These are phyloP conservation scores for Fundulus diaphanus DNA, from an alignment of 2,797 vertebrate species.

Conservation along the genomic window DNA sequence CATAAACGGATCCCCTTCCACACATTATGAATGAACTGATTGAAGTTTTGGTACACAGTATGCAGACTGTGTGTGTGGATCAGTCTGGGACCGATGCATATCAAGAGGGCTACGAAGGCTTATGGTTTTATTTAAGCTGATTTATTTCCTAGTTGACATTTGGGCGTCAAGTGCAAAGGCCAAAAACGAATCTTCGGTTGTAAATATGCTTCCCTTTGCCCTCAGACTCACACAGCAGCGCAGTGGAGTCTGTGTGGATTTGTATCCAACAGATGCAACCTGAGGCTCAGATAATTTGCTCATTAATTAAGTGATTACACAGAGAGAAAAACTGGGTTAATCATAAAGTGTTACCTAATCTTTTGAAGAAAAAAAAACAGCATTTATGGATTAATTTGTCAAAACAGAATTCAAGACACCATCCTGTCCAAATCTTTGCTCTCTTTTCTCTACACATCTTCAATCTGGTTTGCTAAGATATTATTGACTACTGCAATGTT, in stretches of 20 bases:
- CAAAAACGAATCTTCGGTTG: slow-evolving; percentile 43
- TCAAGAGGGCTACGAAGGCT: slow-evolving; percentile 25
- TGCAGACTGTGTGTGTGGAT: slow-evolving; percentile 48
- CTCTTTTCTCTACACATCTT: background rate
- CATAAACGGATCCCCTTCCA: slow-evolving; percentile 51
- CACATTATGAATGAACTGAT: slow-evolving; percentile 66
- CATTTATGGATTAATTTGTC: slow-evolving; percentile 33
- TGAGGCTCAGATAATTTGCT: slow-evolving; percentile 54
- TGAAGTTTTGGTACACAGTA: slow-evolving; percentile 43
- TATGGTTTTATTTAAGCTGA: slow-evolving; percentile 55
- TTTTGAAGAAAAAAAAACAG: slow-evolving; percentile 43
- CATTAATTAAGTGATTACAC: slow-evolving; percentile 70
- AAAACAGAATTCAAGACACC: slow-evolving; percentile 12
- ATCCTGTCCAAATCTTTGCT: slow-evolving; percentile 11
- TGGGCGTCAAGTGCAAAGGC: slow-evolving; percentile 39
- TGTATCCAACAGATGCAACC: slow-evolving; percentile 60
- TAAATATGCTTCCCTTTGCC: slow-evolving; percentile 35
- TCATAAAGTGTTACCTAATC: slow-evolving; percentile 59
- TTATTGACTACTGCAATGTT: background rate
- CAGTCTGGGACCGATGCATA: slow-evolving; percentile 41
- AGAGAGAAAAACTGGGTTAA: slow-evolving; percentile 55
- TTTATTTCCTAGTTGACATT: slow-evolving; percentile 54
- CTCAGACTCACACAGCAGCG: slow-evolving; percentile 26
- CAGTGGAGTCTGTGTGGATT: slow-evolving; percentile 42
- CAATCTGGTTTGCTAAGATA: background rate